phyloP scores from a whole-genome alignment of 2,888 invertebrate genomes.

The Tipula vernalis region DNA sequence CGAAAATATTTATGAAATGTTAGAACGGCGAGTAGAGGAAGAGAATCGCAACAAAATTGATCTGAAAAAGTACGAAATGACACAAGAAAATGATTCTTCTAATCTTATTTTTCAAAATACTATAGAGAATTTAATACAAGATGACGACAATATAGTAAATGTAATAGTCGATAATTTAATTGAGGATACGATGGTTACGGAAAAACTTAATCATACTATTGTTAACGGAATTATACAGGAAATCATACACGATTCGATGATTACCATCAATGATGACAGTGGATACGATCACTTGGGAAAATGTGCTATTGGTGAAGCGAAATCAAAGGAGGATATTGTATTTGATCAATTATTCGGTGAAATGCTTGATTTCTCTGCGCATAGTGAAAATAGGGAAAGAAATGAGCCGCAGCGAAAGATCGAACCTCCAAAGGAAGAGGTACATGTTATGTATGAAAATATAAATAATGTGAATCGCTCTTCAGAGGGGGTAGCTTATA shows the following conservation, averaged over 20 bases:
- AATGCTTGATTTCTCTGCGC: neutral
- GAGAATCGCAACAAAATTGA: neutral
- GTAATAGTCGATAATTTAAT: neutral
- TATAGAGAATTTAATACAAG: neutral
- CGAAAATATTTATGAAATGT: conserved; percentile 7
- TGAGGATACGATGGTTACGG: neutral
- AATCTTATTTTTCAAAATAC: neutral
- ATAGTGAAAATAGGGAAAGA: neutral
- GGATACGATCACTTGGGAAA: neutral
- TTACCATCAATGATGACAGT: neutral
- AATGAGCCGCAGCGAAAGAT: neutral
- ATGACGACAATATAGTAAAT: neutral
- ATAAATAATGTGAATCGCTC: neutral
- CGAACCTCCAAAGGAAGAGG: neutral
- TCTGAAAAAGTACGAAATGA: neutral
- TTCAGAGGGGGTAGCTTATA: neutral
- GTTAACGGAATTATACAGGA: neutral
- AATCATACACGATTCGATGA: neutral
- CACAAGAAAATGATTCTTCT: neutral
- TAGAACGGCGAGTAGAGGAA: neutral
- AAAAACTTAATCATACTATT: neutral
- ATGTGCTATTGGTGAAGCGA: neutral
- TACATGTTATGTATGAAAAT: neutral
- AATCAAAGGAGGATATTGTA: neutral
- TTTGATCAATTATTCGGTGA: neutral